phyloP scores from a whole-genome alignment of 2,113 vertebrate species.

The Passerina amoena region DNA sequence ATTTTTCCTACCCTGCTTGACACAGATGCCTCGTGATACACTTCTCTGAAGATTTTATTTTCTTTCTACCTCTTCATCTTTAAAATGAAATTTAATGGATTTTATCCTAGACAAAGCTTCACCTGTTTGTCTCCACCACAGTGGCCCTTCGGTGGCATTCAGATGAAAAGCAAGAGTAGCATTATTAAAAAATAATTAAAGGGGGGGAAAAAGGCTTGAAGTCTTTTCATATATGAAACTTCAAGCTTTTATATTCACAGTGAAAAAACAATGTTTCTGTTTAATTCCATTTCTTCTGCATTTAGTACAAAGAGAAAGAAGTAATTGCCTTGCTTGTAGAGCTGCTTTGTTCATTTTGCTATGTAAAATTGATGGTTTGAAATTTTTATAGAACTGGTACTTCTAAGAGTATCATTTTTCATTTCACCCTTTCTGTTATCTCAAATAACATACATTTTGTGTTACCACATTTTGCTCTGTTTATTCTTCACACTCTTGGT shows the following conservation, averaged over 20 bases:
- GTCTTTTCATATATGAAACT: background rate
- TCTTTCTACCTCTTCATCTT: background rate
- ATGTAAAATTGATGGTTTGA: background rate
- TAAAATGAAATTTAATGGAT: background rate
- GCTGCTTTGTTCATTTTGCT: background rate
- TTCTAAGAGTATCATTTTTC: conserved; percentile 38
- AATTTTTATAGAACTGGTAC: background rate
- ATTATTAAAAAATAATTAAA: background rate
- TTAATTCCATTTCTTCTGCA: conserved; percentile 4
- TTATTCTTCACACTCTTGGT: background rate
- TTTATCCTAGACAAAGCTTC: background rate
- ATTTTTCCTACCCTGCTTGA: conserved; percentile 26
- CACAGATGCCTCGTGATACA: background rate
- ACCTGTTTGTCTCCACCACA: background rate
- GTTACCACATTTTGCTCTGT: background rate
- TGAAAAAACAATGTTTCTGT: background rate
- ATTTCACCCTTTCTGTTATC: conserved; percentile 13
- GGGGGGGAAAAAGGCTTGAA: background rate
- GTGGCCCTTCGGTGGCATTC: background rate
- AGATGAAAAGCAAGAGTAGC: background rate
- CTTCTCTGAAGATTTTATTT: background rate
- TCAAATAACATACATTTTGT: background rate
- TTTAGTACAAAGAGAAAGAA: conserved; percentile 12
- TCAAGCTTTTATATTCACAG: background rate
- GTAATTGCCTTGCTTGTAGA: background rate